Evolutionary conservation across 1,140 invertebrate species (phyloP), one percentile per base, ranked within the genome.

Genomic region (Heliconius congener): DNA sequence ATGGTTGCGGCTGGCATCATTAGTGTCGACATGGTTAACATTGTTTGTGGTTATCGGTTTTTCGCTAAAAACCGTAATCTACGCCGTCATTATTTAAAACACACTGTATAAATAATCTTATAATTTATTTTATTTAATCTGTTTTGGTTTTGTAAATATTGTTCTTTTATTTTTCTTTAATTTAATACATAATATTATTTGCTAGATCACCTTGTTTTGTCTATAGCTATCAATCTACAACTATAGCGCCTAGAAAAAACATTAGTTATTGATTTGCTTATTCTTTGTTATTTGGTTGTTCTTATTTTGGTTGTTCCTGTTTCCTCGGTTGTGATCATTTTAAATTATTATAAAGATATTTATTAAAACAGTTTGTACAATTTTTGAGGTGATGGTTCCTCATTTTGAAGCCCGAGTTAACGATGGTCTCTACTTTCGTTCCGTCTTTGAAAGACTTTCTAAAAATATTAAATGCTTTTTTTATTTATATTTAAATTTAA

Each of bases 1-100:
- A 96, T 95, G 0, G 95, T 96, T 0, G 94, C 93, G 13, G 96
- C 95, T 0, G 96, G 96, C 96, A 96, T 96, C 96, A 96, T 96
- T 46, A 96, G 84, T 5, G 96, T 96, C 0, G 96, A 96, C 96
- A 96, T 96, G 8, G 96, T 95, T 85, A 96, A 86, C 96, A 96
- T 96, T 86, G 50, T 89, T 94, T 87, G 76, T 73, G 46, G 70
- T 52, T 23, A 74, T 57, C 74, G 76, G 71, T 80, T n/a, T 66
- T 37, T 74, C 52, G n/a, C 23, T 66, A 66, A 30, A 23, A 66
- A 66, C 60, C 79, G 34, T 74, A 46, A 39, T 34, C 86, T 88
- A 86, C 75, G 81, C 74, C 76, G 77, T 76, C 87, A 89, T 89
- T 79, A 39, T 66, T 66, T 66, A 66, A 30, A 66, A 66, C 60